Evolutionary conservation across 37 sponge, comb jelly and placozoan genomes (phyloP).

Genomic region (Aplysina aerophoba): DNA sequence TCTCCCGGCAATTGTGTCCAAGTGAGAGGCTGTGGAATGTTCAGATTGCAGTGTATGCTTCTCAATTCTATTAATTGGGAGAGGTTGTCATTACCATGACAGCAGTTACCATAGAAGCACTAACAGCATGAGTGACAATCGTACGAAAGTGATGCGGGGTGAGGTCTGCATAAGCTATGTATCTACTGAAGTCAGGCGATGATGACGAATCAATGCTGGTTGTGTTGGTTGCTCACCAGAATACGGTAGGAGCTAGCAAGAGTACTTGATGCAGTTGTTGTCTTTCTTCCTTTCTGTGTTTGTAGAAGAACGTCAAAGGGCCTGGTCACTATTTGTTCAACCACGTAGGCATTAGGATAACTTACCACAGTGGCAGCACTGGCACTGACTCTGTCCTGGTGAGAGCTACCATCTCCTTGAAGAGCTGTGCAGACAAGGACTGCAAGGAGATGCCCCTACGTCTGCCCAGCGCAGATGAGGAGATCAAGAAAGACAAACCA

Average conservation of each 20-base stretch:
- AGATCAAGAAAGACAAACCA: slow-evolving; percentile 1
- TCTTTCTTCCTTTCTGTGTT: background rate
- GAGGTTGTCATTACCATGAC: background rate
- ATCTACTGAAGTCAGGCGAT: background rate
- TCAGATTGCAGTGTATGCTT: too few relatives aligned
- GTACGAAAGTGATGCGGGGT: background rate
- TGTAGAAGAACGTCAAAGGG: background rate
- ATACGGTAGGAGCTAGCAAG: background rate
- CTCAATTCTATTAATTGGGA: too few relatives aligned
- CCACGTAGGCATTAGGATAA: slow-evolving; percentile 76
- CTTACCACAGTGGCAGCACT: slow-evolving; percentile 65
- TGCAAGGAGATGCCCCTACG: slow-evolving; percentile 33
- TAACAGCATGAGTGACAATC: too few relatives aligned
- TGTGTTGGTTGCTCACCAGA: background rate
- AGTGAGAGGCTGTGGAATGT: slow-evolving; percentile 1
- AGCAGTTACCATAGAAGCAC: background rate
- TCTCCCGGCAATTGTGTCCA: background rate
- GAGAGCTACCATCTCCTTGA: slow-evolving; percentile 44
- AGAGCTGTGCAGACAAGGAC: slow-evolving; percentile 46
- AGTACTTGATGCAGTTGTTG: background rate
- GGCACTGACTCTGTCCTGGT: slow-evolving; percentile 47
- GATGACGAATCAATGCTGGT: background rate
- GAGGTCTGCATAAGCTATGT: too few relatives aligned
- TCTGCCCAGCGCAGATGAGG: slow-evolving; percentile 5
- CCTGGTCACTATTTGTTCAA: slow-evolving; percentile 81